A percentile compares a stretch with the other conserved stretches of the same genome.
Evolutionary conservation across 2,888 invertebrate species (phyloP).

Genomic region (Nymphalis urticae): DNA sequence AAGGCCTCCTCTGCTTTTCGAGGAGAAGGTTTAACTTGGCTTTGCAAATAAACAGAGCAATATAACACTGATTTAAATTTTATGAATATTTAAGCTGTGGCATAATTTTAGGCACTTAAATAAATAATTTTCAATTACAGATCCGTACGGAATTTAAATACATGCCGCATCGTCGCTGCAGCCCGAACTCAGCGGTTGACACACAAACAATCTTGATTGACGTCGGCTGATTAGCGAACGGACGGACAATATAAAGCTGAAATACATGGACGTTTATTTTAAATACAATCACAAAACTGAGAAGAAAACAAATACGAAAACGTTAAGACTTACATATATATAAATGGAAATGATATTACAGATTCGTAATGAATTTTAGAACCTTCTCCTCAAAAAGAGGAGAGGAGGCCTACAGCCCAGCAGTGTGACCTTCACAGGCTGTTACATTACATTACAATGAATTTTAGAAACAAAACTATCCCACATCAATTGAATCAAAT

Average conservation of each 20-base stretch:
- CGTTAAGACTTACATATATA: too few species aligned
- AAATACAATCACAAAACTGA: slow-evolving; percentile 2
- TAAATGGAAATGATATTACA: too few species aligned
- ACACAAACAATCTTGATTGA: slow-evolving; percentile 34
- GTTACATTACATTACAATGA: too few species aligned
- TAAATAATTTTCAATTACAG: slow-evolving; percentile 9
- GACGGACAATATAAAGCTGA: slow-evolving; percentile 6
- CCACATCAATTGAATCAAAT: too few species aligned
- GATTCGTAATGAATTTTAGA: too few species aligned
- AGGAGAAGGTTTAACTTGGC: too few species aligned
- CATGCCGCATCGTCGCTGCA: slow-evolving; percentile 7
- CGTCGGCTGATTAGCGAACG: slow-evolving; percentile 30
- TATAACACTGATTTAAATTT: neutral
- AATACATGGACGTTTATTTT: slow-evolving; percentile 20
- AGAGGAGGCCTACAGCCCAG: too few species aligned
- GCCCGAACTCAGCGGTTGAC: slow-evolving; percentile 18
- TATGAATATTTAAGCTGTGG: neutral
- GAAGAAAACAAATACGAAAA: neutral
- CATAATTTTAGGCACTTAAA: neutral
- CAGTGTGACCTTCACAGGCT: too few species aligned
- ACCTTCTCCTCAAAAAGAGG: too few species aligned
- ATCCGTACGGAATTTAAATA: slow-evolving; percentile 13
- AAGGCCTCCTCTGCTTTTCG: too few species aligned
- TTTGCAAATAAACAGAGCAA: too few species aligned
- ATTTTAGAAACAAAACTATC: too few species aligned